Base-by-base conservation (phyloP, 2,797 vertebrate genomes). In the Glossophaga mutica region DNA sequence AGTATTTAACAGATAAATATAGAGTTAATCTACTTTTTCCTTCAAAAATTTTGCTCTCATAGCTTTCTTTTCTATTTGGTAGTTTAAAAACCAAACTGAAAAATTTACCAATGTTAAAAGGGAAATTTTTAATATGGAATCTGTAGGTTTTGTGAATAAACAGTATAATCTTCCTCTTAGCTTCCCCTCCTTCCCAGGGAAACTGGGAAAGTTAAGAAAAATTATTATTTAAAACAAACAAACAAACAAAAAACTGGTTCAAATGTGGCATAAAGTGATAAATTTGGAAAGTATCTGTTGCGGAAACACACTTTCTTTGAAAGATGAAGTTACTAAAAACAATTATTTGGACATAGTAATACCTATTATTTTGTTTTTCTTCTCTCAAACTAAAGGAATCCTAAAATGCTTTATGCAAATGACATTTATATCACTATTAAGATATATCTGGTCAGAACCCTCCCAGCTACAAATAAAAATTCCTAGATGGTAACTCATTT, bases 331-430 rank as follows among this genome's bases (percentile, higher is more conserved):
- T 52, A 96, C 65, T 94, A 83, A 96, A 90, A 90, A 82, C 50
- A 97, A 90, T 34, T 74, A 94, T 88, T 87, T 83, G 29, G 55
- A 86, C 52, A 9, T 83, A 83, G 22, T 50, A 86, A 76, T 92
- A 87, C 4, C 22, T 62, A 9, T 29, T 82, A 52, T 76, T 71
- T 22, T n/a, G 15, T 65, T 59, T 84, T 34, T 15, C n/a, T 96
- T 95, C 14, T 94, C 32, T 88, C 89, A 93, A 94, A 96, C 11
- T 65, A 94, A 93, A 92, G 65, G 39, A 94, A 87, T 86, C 96
- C 91, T 76, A 95, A 97, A 91, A 95, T 96, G 93, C 78, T 10
- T 91, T 95, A 94, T 44, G 48, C 96, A 74, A 97, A 94, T 52
- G 52, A 26, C 29, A 83, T 32, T 86, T 70, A 85, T 52, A 89